These are phyloP conservation scores for Papilio elwesi DNA, from an alignment of 2,888 invertebrate genomes.

Conservation along the genomic window DNA sequence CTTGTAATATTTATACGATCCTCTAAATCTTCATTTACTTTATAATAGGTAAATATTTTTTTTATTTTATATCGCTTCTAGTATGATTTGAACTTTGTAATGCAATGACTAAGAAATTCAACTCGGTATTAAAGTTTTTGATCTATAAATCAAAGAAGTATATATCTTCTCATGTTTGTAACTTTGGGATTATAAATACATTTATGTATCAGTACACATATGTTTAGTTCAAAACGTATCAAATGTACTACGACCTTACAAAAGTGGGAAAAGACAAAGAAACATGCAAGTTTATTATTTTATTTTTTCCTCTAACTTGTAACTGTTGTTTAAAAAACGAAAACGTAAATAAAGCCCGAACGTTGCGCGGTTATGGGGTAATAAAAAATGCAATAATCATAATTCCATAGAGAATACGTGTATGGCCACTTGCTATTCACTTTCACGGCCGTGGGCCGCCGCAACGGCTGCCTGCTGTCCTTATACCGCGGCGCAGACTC, in stretches of 20 bases:
- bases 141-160: too few species aligned
- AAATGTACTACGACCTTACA: background rate
- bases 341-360: constrained; percentile 35
- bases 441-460: constrained; percentile 38
- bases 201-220: too few species aligned
- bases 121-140: too few species aligned
- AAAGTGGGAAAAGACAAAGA: constrained; percentile 7
- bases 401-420: constrained; percentile 40
- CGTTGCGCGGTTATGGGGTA: constrained; percentile 36
- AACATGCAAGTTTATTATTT: constrained; percentile 7
- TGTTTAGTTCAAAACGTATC: too few species aligned
- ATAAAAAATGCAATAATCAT: constrained; percentile 42
- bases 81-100: too few species aligned
- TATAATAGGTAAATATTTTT: too few species aligned
- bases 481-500: constrained; percentile 31
- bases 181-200: too few species aligned
- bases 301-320: constrained; percentile 15
- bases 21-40: too few species aligned
- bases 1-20: too few species aligned
- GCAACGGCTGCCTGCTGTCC: constrained; percentile 31
- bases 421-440: constrained; percentile 41
- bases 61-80: too few species aligned
- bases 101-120: too few species aligned
- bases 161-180: too few species aligned
- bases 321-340: constrained; percentile 32